Evolutionary conservation across 2,888 invertebrate genomes (phyloP).

Genomic region (Drosophila suboccidentalis): DNA sequence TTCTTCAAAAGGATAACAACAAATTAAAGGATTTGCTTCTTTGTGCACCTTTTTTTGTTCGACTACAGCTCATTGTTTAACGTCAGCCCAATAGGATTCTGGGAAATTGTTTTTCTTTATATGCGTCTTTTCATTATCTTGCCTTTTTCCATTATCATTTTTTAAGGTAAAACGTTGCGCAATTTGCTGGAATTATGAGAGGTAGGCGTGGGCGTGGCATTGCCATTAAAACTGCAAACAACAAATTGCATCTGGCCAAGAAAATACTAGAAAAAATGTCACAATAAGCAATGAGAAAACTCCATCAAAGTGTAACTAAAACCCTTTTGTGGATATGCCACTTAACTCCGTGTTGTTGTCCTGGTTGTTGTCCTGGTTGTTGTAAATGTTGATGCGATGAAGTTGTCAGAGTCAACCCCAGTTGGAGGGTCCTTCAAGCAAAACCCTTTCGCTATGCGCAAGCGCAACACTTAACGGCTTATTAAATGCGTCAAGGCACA

Average conservation of each 20-base stretch:
- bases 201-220: conserved; percentile 39
- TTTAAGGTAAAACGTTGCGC: conserved; percentile 50
- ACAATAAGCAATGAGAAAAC: conserved; percentile 42
- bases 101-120: conserved; percentile 58
- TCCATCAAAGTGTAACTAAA: conserved; percentile 51
- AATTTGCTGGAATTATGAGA: conserved; percentile 51
- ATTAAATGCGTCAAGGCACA: conserved; percentile 58
- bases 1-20: conserved; percentile 69
- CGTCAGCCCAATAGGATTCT: conserved; percentile 48
- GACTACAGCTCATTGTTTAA: conserved; percentile 38
- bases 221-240: conserved; percentile 23
- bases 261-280: conserved; percentile 23
- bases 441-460: conserved; percentile 52
- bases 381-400: conserved; percentile 44
- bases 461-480: conserved; percentile 67
- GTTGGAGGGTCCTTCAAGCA: conserved; percentile 5
- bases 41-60: conserved; percentile 51
- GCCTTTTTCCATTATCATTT: conserved; percentile 13
- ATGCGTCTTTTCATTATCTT: conserved; percentile 34
- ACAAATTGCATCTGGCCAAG: conserved; percentile 21
- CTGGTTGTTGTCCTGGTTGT: conserved; percentile 20
- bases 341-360: conserved; percentile 48
- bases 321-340: conserved; percentile 58
- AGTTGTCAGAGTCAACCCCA: conserved; percentile 51
- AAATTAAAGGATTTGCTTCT: conserved; percentile 70